Conservation (phyloP, 2,797 vertebrate genomes). For the Sciurus vulgaris region DNA sequence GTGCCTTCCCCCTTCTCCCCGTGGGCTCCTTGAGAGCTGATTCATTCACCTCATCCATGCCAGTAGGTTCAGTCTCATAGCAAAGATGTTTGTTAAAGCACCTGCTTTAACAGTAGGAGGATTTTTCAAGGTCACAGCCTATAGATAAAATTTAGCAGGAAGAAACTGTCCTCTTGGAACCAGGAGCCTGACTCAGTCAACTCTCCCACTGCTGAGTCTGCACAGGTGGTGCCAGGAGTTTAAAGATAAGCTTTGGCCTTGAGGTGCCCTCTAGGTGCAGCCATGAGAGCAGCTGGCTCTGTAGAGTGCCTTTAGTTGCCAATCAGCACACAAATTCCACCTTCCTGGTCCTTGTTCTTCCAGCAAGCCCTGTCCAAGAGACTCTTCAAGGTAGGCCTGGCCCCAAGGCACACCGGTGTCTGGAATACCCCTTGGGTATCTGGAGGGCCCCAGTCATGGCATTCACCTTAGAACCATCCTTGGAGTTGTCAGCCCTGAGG, state of each 20-base stretch:
- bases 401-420: neutral
- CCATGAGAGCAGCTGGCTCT: neutral
- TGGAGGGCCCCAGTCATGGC: neutral
- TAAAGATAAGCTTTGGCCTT: conserved; percentile 29
- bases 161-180: neutral
- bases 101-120: neutral
- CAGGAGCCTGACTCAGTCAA: neutral
- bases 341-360: neutral
- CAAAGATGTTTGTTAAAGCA: neutral
- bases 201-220: neutral
- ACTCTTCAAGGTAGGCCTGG: neutral
- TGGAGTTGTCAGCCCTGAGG: neutral
- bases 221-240: neutral
- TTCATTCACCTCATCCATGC: neutral
- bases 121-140: conserved; percentile 10
- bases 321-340: neutral
- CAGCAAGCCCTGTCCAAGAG: neutral
- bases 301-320: neutral
- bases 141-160: conserved; percentile 30
- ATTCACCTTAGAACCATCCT: neutral
- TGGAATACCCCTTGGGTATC: neutral
- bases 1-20: neutral
- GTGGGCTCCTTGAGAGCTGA: neutral
- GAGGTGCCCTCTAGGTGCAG: neutral
- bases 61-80: neutral